A percentile compares a stretch with the other conserved stretches of the same genome.
phyloP scores from a whole-genome alignment of 2,888 invertebrate species.

The Troides aeacus region DNA sequence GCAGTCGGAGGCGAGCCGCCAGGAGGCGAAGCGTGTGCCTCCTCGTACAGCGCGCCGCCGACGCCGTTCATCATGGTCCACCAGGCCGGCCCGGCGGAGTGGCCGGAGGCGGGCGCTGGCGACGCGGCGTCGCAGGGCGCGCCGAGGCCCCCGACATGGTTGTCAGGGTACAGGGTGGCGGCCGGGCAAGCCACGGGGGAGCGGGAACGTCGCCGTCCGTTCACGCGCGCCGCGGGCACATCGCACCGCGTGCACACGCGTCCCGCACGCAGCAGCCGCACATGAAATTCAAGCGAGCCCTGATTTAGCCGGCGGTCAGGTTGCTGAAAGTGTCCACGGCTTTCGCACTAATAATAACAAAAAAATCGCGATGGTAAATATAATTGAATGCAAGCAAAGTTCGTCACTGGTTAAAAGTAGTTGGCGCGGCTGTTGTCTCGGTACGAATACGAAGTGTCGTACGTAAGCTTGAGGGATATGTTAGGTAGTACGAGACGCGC shows the following conservation, averaged over 20 bases:
- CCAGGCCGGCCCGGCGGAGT: constrained; percentile 91
- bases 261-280: constrained; percentile 71
- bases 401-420: constrained; percentile 33
- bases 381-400: constrained; percentile 13
- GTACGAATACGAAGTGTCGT: constrained; percentile 59
- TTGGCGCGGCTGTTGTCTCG: constrained; percentile 33
- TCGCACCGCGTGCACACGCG: constrained; percentile 76
- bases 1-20: constrained; percentile 83
- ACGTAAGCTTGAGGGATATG: constrained; percentile 56
- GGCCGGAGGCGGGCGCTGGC: constrained; percentile 90
- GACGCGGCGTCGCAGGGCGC: constrained; percentile 85
- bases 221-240: constrained; percentile 78
- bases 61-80: constrained; percentile 90
- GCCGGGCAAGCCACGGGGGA: constrained; percentile 89
- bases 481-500: constrained; percentile 65
- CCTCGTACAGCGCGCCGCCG: constrained; percentile 89
- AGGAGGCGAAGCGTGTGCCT: constrained; percentile 82
- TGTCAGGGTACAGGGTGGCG: constrained; percentile 91
- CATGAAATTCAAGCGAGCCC: constrained; percentile 78
- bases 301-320: constrained; percentile 74
- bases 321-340: constrained; percentile 36
- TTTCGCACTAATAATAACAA: constrained; percentile 11
- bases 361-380: constrained; percentile 16
- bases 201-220: constrained; percentile 69
- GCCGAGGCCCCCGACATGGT: constrained; percentile 84